These are phyloP conservation scores for Willowsia nigromaculata DNA, from an alignment of 2,888 invertebrate genomes.

Conservation along the genomic window DNA sequence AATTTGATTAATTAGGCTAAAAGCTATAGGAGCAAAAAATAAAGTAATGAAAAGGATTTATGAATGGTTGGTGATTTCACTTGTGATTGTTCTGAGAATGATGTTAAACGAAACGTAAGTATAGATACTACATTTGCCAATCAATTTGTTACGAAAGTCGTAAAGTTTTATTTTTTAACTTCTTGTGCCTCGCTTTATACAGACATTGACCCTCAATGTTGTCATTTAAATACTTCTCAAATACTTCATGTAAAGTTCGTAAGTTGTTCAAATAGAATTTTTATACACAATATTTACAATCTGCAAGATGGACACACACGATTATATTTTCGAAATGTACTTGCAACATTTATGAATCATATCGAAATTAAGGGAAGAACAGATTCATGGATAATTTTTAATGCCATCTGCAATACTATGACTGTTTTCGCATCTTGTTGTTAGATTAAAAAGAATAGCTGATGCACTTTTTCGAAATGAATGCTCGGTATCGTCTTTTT, in stretches of 20 bases:
- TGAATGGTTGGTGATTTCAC: background rate
- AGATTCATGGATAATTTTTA: too few species aligned
- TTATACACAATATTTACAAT: too few species aligned
- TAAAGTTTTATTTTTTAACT: slow-evolving; percentile 15
- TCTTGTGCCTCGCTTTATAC: slow-evolving; percentile 7
- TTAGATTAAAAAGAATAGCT: too few species aligned
- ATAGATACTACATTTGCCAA: background rate
- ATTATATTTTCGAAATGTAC: too few species aligned
- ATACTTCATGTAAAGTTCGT: background rate
- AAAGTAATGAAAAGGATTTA: background rate
- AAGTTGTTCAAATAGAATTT: too few species aligned
- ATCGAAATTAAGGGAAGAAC: too few species aligned
- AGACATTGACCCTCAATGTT: background rate
- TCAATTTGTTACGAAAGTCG: background rate
- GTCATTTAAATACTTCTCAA: background rate
- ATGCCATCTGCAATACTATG: too few species aligned
- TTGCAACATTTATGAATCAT: too few species aligned
- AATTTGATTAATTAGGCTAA: background rate
- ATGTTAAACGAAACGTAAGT: background rate
- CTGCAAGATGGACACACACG: too few species aligned
- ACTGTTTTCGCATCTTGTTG: too few species aligned
- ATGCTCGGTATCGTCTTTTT: too few species aligned
- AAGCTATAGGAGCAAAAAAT: background rate
- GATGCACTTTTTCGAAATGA: too few species aligned
- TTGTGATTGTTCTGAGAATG: background rate